These are phyloP conservation scores for Ochlodes sylvanus DNA, from an alignment of 2,888 invertebrate genomes.

Conservation along the genomic window DNA sequence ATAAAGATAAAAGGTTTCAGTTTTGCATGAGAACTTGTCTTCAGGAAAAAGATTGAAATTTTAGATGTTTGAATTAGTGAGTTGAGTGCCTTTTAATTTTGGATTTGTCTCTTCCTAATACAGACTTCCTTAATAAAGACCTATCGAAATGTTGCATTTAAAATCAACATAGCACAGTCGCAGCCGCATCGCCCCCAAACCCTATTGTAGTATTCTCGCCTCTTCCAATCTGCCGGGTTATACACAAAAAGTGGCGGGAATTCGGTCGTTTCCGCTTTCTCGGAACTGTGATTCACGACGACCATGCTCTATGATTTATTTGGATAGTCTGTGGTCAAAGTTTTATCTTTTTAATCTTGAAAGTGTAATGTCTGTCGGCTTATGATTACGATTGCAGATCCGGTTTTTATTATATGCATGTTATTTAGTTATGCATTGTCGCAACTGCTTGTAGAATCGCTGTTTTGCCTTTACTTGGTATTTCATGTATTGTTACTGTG, in stretches of 20 bases:
- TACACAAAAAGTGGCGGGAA: conserved; percentile 72
- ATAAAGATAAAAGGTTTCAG: too few species aligned
- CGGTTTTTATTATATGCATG: conserved; percentile 23
- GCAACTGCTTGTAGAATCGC: background rate
- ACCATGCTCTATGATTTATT: conserved; percentile 77
- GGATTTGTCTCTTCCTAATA: too few species aligned
- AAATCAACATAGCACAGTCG: background rate
- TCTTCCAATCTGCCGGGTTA: conserved; percentile 57
- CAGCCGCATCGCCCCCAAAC: background rate
- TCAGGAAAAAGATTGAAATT: too few species aligned
- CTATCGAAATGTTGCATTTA: background rate
- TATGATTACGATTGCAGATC: conserved; percentile 23
- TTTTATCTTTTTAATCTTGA: conserved; percentile 58
- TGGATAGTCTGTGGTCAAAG: conserved; percentile 70
- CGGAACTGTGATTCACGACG: conserved; percentile 79
- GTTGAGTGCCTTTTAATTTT: too few species aligned
- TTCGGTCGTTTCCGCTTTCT: conserved; percentile 82
- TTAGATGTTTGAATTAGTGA: too few species aligned
- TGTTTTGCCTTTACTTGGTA: background rate
- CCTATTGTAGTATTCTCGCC: conserved; percentile 7
- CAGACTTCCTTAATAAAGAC: too few species aligned
- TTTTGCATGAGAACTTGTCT: too few species aligned
- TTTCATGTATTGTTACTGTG: background rate
- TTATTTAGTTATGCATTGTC: conserved; percentile 3
- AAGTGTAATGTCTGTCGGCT: conserved; percentile 37